Evolutionary conservation across 2,113 vertebrate genomes (phyloP).

Genomic region (Pterocles orientalis): DNA sequence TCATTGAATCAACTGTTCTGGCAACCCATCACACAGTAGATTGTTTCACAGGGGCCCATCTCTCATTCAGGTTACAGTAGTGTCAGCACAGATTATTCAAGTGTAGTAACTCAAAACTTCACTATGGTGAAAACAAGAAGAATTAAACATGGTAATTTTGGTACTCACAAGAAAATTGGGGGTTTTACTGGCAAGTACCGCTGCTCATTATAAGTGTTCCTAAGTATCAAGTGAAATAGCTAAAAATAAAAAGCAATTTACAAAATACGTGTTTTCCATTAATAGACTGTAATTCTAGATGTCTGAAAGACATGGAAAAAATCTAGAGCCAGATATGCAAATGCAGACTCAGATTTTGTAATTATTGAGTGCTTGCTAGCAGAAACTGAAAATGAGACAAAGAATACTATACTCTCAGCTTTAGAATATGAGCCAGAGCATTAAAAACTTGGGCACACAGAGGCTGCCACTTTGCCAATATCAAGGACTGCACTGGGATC

Average conservation of each 20-base stretch:
- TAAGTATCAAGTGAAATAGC: background rate
- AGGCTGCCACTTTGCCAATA: background rate
- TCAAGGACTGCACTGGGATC: background rate
- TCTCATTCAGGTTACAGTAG: background rate
- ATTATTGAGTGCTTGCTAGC: background rate
- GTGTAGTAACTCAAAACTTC: background rate
- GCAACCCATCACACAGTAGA: background rate
- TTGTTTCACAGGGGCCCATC: background rate
- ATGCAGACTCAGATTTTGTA: background rate
- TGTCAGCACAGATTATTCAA: background rate
- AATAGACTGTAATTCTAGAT: background rate
- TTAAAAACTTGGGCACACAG: background rate
- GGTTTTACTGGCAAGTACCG: background rate
- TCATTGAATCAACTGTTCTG: background rate
- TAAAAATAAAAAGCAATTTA: constrained; percentile 34
- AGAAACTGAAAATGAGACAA: background rate
- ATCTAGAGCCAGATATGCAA: constrained; percentile 38
- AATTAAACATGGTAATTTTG: background rate
- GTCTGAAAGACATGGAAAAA: background rate
- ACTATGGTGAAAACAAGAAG: background rate
- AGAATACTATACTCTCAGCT: background rate
- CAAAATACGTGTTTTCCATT: background rate
- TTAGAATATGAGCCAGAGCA: background rate
- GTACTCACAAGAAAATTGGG: background rate
- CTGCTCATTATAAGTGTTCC: background rate